Conservation (phyloP, 1,140 invertebrate genomes). For the Oscheius sp. region DNA sequence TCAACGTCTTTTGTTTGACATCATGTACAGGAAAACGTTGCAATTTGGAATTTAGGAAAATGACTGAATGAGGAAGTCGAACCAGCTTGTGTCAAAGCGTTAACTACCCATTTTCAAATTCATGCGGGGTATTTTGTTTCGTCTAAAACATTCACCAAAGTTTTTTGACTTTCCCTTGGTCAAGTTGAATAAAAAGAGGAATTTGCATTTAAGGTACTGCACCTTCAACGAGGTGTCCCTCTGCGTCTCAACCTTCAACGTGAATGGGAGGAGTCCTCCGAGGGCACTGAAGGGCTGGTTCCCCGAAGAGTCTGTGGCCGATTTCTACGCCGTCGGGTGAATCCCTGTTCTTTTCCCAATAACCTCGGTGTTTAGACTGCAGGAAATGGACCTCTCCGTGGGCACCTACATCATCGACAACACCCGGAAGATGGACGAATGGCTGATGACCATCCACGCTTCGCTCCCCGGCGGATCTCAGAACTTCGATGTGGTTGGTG, state of each 20-base stretch:
- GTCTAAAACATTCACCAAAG: neutral
- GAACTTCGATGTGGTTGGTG: slow-evolving; percentile 11
- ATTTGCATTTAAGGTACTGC: slow-evolving; percentile 54
- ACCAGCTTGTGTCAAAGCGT: no score
- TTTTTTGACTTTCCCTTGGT: neutral
- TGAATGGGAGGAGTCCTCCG: slow-evolving; percentile 53
- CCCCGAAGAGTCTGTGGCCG: slow-evolving; percentile 37
- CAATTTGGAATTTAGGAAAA: neutral
- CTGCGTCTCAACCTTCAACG: slow-evolving; percentile 57
- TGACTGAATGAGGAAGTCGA: neutral
- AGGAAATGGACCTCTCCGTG: slow-evolving; percentile 60
- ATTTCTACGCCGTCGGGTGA: slow-evolving; percentile 58
- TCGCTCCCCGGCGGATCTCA: slow-evolving; percentile 38
- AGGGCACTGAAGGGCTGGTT: slow-evolving; percentile 49
- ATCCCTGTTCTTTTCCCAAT: slow-evolving; percentile 8
- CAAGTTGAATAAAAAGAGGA: neutral
- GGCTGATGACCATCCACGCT: slow-evolving; percentile 43
- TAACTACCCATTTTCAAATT: neutral
- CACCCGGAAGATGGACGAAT: slow-evolving; percentile 51
- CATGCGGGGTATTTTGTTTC: neutral
- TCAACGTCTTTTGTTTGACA: no score
- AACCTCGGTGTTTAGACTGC: slow-evolving; percentile 47
- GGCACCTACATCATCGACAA: slow-evolving; percentile 58
- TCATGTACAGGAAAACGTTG: no score
- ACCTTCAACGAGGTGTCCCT: slow-evolving; percentile 45